These are phyloP conservation scores for Colaptes auratus DNA, from an alignment of 2,113 vertebrate species.

Conservation along the genomic window DNA sequence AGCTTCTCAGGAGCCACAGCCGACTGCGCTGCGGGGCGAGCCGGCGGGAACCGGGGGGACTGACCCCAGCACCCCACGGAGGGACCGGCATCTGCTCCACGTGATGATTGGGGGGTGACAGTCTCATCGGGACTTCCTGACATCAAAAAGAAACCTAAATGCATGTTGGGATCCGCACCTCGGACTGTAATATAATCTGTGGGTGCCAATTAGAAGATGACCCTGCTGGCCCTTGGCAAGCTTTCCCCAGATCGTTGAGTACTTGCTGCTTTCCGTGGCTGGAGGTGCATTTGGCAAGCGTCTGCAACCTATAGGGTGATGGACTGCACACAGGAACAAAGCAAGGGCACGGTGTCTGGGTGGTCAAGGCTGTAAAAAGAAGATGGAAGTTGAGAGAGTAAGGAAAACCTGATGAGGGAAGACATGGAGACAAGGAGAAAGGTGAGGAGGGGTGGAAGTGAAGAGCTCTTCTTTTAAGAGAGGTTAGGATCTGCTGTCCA, in stretches of 20 bases:
- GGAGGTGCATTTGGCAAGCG: background rate
- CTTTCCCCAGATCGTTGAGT: background rate
- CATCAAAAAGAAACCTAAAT: background rate
- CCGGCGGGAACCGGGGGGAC: rapidly evolving
- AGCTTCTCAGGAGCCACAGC: rapidly evolving
- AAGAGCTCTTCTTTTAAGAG: background rate
- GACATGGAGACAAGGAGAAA: background rate
- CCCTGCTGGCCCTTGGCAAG: background rate
- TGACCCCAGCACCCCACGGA: background rate
- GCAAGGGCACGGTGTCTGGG: background rate
- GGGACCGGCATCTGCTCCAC: background rate
- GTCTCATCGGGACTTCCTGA: background rate
- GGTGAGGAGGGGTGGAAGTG: rapidly evolving
- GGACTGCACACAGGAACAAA: rapidly evolving
- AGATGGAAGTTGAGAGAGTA: background rate
- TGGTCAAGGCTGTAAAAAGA: background rate
- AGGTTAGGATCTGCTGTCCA: background rate
- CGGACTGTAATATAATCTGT: background rate
- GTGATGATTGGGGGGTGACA: rapidly evolving
- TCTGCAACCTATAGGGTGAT: background rate
- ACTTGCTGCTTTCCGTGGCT: background rate
- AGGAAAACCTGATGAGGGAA: background rate
- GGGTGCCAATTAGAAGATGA: background rate
- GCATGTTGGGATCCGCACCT: background rate
- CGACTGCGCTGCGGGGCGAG: rapidly evolving